Evolutionary conservation across 53 echinoderm and acorn worm species (phyloP).

Genomic region (Holothuria scabra): DNA sequence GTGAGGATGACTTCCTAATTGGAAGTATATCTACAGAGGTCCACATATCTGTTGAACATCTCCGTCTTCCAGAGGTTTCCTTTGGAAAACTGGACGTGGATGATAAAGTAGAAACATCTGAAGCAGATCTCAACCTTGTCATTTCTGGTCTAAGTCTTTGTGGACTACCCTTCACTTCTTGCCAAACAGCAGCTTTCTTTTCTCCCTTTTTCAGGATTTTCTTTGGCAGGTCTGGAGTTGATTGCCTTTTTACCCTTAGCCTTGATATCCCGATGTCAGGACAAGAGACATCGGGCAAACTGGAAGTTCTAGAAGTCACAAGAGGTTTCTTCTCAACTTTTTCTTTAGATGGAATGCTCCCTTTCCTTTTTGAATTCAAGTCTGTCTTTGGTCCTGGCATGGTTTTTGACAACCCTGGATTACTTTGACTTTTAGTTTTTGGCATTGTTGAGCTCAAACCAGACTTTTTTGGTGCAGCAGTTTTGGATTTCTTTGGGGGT

Average conservation of each 20-base stretch:
- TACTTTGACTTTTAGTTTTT: conserved; percentile 12
- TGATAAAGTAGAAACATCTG: no score
- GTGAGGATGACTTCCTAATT: conserved; percentile 6
- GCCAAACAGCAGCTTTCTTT: conserved; percentile 35
- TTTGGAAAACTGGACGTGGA: conserved; percentile 23
- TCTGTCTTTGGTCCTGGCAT: not conserved
- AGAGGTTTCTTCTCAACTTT: no score
- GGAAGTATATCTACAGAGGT: conserved; percentile 17
- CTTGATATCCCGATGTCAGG: not conserved
- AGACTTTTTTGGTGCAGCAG: conserved; percentile 8
- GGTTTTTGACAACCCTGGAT: not conserved
- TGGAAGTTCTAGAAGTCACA: not conserved
- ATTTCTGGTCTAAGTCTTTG: no score
- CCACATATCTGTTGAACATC: conserved; percentile 2
- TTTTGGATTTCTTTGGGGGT: not conserved
- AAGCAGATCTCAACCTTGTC: no score
- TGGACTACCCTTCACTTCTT: not conserved
- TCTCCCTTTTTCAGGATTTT: conserved; percentile 35
- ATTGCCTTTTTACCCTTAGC: not conserved
- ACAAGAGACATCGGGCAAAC: conserved; percentile 2
- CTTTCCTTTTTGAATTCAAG: no score
- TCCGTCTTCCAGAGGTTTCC: not conserved
- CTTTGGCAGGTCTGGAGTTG: not conserved
- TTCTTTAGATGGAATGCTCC: no score
- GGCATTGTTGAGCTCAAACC: conserved; percentile 25